These are phyloP conservation scores for Drosophila lutescens DNA, from an alignment of 2,888 invertebrate species.

Conservation along the genomic window DNA sequence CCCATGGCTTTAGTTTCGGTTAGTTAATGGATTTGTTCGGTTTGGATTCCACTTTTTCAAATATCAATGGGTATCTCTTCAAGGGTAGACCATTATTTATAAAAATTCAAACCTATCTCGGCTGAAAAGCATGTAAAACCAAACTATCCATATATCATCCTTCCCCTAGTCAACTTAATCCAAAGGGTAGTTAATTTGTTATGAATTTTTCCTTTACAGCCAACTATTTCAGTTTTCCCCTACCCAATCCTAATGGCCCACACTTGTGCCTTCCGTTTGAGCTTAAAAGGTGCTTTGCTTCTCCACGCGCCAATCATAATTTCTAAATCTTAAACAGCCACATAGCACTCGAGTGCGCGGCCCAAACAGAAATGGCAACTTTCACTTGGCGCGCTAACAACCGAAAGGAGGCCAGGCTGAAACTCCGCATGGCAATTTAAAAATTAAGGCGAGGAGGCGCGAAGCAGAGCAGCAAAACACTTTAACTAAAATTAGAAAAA, in stretches of 20 bases:
- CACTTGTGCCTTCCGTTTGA: constrained; percentile 24
- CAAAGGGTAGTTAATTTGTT: not conserved
- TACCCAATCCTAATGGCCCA: constrained; percentile 8
- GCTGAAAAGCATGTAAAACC: too few species aligned
- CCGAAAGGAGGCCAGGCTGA: constrained; percentile 30
- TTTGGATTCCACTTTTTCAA: constrained; percentile 6
- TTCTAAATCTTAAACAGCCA: constrained; percentile 54
- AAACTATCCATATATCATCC: not conserved
- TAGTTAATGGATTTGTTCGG: constrained; percentile 24
- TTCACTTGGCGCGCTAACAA: constrained; percentile 62
- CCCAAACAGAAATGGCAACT: constrained; percentile 45
- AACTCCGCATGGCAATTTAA: constrained; percentile 54
- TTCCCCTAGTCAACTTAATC: not conserved
- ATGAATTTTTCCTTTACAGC: not conserved
- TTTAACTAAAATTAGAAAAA: constrained; percentile 75
- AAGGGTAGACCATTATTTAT: too few species aligned
- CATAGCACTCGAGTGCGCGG: constrained; percentile 46
- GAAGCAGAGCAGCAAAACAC: constrained; percentile 44
- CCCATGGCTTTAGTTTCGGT: constrained; percentile 2
- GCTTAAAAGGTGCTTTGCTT: constrained; percentile 6
- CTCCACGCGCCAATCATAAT: constrained; percentile 61
- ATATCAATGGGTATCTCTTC: not conserved
- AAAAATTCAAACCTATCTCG: too few species aligned
- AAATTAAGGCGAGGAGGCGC: constrained; percentile 53
- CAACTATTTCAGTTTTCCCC: not conserved